Evolutionary conservation across 2,797 vertebrate genomes (phyloP).

Genomic region (Enteromius fasciolatus): DNA sequence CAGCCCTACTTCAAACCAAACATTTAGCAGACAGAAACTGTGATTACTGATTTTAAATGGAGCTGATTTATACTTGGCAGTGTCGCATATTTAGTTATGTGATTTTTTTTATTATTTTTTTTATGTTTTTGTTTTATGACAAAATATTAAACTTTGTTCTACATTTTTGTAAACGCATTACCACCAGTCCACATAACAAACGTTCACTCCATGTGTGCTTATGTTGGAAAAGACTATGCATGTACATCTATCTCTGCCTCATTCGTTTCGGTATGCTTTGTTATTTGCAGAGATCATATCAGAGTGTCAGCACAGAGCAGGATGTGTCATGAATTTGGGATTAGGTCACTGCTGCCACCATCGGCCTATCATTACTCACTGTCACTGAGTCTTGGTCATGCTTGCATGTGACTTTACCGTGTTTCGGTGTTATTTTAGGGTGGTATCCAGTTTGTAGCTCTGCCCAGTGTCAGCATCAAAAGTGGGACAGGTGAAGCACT

Average conservation of each 20-base stretch:
- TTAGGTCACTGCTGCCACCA: neutral
- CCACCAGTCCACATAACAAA: neutral
- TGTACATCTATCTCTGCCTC: neutral
- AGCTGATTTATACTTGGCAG: neutral
- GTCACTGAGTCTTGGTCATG: neutral
- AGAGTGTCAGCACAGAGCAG: slow-evolving; percentile 10
- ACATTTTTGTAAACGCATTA: neutral
- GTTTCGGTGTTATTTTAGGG: neutral
- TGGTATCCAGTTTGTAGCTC: neutral
- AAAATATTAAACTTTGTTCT: neutral
- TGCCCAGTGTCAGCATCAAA: slow-evolving; percentile 1
- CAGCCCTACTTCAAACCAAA: neutral
- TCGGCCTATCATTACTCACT: slow-evolving; percentile 3
- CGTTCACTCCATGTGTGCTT: neutral
- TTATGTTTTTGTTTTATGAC: neutral
- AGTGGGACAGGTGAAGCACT: slow-evolving; percentile 3
- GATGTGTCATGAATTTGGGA: slow-evolving; percentile 30
- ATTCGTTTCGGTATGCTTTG: slow-evolving; percentile 16
- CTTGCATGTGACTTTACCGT: neutral
- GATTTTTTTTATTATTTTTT: neutral
- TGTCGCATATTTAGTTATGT: neutral
- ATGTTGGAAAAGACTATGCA: neutral
- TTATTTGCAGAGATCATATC: slow-evolving; percentile 27
- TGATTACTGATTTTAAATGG: neutral
- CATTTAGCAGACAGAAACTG: neutral